phyloP scores from a whole-genome alignment of 2,113 vertebrate genomes.

The Aepyceros melampus region DNA sequence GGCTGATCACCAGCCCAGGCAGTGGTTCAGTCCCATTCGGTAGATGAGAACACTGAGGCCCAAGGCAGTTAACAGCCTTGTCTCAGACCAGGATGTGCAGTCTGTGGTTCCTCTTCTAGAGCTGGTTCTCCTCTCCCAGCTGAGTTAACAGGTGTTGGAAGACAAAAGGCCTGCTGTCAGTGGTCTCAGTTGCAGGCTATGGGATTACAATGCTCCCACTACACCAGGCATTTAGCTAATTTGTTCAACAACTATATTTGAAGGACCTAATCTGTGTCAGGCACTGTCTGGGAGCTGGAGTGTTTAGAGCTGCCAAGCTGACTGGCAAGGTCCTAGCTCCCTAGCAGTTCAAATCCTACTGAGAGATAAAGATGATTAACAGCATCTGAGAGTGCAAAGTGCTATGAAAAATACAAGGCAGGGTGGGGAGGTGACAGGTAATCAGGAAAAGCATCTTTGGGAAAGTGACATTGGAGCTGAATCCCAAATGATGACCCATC shows the following conservation, averaged over 20 bases:
- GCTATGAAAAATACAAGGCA: neutral
- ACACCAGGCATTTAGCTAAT: neutral
- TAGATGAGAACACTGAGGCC: neutral
- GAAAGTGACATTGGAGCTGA: neutral
- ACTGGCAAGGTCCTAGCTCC: neutral
- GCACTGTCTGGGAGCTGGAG: neutral
- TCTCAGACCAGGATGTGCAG: neutral
- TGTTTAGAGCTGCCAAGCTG: neutral
- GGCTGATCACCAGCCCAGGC: neutral
- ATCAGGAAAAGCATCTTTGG: neutral
- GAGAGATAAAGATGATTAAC: neutral
- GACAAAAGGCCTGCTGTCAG: neutral
- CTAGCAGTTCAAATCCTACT: neutral
- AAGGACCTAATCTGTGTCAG: neutral
- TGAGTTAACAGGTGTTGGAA: neutral
- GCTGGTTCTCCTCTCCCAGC: neutral
- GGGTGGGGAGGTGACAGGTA: neutral
- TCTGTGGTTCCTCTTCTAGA: neutral
- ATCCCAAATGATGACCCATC: neutral
- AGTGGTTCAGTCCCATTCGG: neutral
- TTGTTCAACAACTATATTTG: neutral
- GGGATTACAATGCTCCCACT: accelerated
- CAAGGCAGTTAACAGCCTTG: neutral
- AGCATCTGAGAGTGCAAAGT: neutral
- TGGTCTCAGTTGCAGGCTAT: neutral